Base-by-base conservation (phyloP, 2,888 invertebrate species). In the Phaonia tiefii region DNA sequence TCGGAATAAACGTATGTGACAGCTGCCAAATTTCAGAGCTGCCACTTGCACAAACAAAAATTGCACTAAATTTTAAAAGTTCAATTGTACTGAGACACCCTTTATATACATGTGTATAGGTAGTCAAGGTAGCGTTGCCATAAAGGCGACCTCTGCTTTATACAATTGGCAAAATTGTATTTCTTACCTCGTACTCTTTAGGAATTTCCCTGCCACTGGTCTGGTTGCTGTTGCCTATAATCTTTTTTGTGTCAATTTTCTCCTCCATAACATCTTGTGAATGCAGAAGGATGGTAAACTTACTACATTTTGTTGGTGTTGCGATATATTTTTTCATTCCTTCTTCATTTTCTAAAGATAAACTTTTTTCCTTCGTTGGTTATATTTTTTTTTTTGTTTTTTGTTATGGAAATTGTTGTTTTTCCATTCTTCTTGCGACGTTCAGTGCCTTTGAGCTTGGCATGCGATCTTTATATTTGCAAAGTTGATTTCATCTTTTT, bases 201-300 rank as follows among this genome's bases (percentile, higher is more conserved):
- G 71, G 31, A 70, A 22, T 66, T 76, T 67, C 39, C n/a, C 54
- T 71, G 31, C 37, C 69, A n/a, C 37, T 39, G 26, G 31, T 54
- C 44, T 60, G 69, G 56, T 17, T 49, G 58, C 81, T 84, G 82
- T 82, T 67, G 56, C 76, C 71, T 60, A 80, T 83, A 82, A 78
- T 82, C 77, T 83, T 80, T 78, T 82, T 80, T 77, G 46, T 70
- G 60, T 66, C 60, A 26, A 67, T 69, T 42, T 63, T 51, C 39
- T 56, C 63, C 54, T 25, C 49, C 65, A 75, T 72, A 75, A 73
- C 67, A 51, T 72, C 80, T 76, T 76, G 51, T 76, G 65, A 63
- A 7, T 73, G 58, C 63, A 69, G 46, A 65, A 56, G n/a, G 7
- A 66, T 56, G 26, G 39, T 17, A 44, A 25, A 56, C 56, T 56